Evolutionary conservation across 1,140 invertebrate genomes (phyloP).

Genomic region (Brachionus sp.): DNA sequence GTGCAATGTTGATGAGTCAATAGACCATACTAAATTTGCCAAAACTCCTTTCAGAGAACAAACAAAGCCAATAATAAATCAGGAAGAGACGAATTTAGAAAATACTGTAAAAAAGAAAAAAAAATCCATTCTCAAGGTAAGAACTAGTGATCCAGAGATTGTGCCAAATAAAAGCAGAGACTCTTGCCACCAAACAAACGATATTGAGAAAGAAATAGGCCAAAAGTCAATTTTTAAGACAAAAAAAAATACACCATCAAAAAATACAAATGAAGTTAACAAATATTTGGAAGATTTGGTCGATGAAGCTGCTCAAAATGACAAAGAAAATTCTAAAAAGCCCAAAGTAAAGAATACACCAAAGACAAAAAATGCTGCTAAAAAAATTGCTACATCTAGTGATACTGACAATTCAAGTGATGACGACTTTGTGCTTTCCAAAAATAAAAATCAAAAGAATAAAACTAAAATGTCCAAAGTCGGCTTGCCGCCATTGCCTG

Average conservation of each 20-base stretch:
- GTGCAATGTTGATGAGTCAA: background rate
- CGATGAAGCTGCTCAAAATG: background rate
- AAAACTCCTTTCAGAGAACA: background rate
- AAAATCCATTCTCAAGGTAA: background rate
- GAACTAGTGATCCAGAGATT: background rate
- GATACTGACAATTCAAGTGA: background rate
- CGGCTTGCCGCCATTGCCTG: background rate
- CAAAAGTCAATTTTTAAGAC: constrained; percentile 13
- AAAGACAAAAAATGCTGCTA: background rate
- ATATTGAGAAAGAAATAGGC: background rate
- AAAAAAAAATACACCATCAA: background rate
- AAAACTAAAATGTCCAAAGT: background rate
- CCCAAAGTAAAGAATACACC: background rate
- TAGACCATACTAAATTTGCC: background rate
- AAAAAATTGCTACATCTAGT: background rate
- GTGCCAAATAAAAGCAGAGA: background rate
- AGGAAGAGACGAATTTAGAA: background rate
- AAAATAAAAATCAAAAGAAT: background rate
- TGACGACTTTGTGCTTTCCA: background rate
- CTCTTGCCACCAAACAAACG: background rate
- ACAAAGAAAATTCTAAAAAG: background rate
- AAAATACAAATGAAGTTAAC: background rate
- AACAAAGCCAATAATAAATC: background rate
- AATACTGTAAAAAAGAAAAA: background rate
- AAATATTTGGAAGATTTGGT: constrained; percentile 9